phyloP scores from a whole-genome alignment of 2,113 vertebrate genomes.

The Haplochromis vanheusdeni region DNA sequence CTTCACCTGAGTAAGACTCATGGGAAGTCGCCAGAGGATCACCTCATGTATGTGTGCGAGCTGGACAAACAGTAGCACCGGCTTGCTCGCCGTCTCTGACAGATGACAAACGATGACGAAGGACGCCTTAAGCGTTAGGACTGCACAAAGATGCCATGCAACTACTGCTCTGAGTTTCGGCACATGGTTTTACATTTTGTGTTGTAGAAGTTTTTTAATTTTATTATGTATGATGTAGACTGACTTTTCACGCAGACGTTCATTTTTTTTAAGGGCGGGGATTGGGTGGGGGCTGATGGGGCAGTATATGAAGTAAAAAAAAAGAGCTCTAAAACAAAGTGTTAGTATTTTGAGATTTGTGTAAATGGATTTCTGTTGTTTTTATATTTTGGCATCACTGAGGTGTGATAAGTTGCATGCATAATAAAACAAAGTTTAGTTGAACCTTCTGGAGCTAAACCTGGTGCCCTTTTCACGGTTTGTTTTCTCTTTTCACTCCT shows the following conservation, averaged over 20 bases:
- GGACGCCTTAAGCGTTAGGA: conserved; percentile 62
- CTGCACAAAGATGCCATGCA: conserved; percentile 86
- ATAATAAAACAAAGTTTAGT: conserved; percentile 88
- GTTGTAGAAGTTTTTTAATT: conserved; percentile 43
- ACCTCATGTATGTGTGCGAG: conserved; percentile 95
- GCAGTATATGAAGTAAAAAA: conserved; percentile 75
- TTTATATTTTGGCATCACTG: conserved; percentile 78
- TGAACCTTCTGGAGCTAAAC: conserved; percentile 87
- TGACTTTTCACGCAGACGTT: conserved; percentile 46
- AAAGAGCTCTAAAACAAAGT: conserved; percentile 78
- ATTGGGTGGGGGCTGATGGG: conserved; percentile 61
- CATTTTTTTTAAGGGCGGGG: conserved; percentile 15
- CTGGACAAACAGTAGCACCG: conserved; percentile 94
- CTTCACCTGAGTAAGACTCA: conserved; percentile 99
- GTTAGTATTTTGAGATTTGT: conserved; percentile 92
- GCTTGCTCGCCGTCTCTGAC: conserved; percentile 27
- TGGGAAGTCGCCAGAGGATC: conserved; percentile 96
- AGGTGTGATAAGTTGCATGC: conserved; percentile 95
- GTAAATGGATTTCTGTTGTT: conserved; percentile 86
- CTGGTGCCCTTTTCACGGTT: conserved; percentile 80
- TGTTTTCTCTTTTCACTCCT: conserved; percentile 1
- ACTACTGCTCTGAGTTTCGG: conserved; percentile 88
- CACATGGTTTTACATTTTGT: conserved; percentile 84
- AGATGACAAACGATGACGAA: conserved; percentile 55
- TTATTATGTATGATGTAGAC: conserved; percentile 61